Evolutionary conservation across 2,113 vertebrate genomes (phyloP), one percentile per base, ranked within the genome.

Genomic region (Psilopogon haemacephalus): DNA sequence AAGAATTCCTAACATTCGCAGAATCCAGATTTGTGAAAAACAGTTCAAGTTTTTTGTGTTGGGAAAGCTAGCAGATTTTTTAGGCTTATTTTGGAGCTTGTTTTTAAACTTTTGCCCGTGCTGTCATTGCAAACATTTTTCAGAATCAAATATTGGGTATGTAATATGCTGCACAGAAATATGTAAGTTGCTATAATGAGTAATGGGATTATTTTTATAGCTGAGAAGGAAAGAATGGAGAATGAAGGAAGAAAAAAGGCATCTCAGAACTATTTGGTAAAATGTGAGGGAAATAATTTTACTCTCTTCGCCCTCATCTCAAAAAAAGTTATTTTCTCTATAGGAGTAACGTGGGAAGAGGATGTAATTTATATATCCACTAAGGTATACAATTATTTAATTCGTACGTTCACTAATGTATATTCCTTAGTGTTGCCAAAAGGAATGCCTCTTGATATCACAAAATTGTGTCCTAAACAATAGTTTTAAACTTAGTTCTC

Each of bases 1-100:
- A 75, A 89, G 38, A 89, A 93, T 75, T 79, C 73, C 69, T 88
- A 62, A 65, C 74, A 69, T 72, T 90, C 89, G 63, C 28, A 65
- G 72, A 64, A 85, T 46, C 42, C 17, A 48, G 42, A 71, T 83
- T 85, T 62, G 68, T 93, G 63, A 52, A 80, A 90, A 93, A 81
- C 78, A 93, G 86, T 70, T 93, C 71, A 63, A 33, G 85, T 83
- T 67, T 23, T 27, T 46, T 27, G 81, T 74, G 28, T 91, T 94
- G 65, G 55, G 69, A 77, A 89, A 86, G 69, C 77, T 67, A 50
- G 58, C 56, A 35, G 30, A 32, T 79, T 90, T 75, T 35, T 77
- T 58, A 56, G 77, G 68, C 52, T 69, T 18, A 70, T 70, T 95
- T 78, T 88, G 40, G 67, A 84, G 48, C 20, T 54, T 38, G 32